Percentiles rank a stretch among this genome's conserved stretches.
These are phyloP conservation scores for Catharus bicknelli DNA, from an alignment of 2,113 vertebrate species.

Conservation along the genomic window DNA sequence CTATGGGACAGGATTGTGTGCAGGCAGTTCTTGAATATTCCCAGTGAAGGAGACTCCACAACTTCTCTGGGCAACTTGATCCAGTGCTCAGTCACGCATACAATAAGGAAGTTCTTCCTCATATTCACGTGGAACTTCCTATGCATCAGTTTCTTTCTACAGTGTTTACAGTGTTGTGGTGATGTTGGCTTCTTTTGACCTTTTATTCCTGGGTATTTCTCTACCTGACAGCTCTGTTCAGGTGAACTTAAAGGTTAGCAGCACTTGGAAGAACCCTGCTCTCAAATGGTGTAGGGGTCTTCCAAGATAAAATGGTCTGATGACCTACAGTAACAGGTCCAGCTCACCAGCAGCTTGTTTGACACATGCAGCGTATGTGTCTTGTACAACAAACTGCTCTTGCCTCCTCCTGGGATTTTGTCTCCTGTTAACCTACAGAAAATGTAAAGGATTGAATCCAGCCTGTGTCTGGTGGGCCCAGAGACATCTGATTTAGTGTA, in stretches of 20 bases:
- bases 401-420: neutral
- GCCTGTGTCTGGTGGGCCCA: neutral
- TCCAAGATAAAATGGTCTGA: neutral
- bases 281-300: neutral
- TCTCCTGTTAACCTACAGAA: neutral
- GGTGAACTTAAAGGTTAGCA: neutral
- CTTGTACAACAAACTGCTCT: neutral
- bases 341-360: neutral
- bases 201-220: neutral
- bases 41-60: neutral
- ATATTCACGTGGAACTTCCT: neutral
- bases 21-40: neutral
- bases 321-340: neutral
- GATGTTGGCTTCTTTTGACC: neutral
- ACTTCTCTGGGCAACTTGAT: neutral
- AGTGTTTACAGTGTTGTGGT: neutral
- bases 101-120: neutral
- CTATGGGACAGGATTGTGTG: neutral
- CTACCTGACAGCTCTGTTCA: neutral
- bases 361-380: rapidly evolving
- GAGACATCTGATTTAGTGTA: neutral
- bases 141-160: neutral
- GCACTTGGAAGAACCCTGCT: neutral
- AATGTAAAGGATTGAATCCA: neutral
- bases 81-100: neutral